Evolutionary conservation across 2,888 invertebrate species (phyloP), one percentile per base, ranked within the genome.

Genomic region (Hymenopus coronatus): DNA sequence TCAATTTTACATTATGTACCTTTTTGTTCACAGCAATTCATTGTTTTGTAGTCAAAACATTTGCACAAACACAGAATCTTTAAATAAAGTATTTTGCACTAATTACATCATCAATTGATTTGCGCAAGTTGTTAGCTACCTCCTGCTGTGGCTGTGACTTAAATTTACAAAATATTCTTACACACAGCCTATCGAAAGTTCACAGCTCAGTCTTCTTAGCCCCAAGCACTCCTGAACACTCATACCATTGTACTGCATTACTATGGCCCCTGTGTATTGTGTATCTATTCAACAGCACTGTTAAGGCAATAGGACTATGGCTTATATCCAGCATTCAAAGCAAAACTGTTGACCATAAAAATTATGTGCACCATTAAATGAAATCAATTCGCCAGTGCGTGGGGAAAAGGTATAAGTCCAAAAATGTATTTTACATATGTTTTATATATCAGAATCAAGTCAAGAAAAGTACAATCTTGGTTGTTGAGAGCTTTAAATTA

Each of bases 51-150:
- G 86, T 40, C 86, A 27, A 85, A 85, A 85, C 27, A 27, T 46
- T 85, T 85, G 85, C 85, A 85, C 85, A 85, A 86, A 86, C 81
- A 86, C 86, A 86, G 81, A 86, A 86, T 25, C 7, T 81, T 86
- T 86, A 81, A 86, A n/a, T 46, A 85, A 85, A 46, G 27, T 46
- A 25, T 40, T 25, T n/a, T 46, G 54, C 40, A 85, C 27, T 15
- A 85, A n/a, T 46, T 27, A 85, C 15, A n/a, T 70, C 54, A 70
- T 70, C 54, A 70, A 70, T 20, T 70, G 54, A 70, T 70, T 70
- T 70, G 20, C 54, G 6, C 25, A 70, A 70, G 20, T 70, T 70
- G 54, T 70, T 70, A 70, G 54, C 54, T 70, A 70, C 54, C 54
- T 70, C 54, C 54, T 70, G 54, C 54, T 25, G 15, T 70, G 54